These are phyloP conservation scores for Lithophane ornitopus DNA, from an alignment of 2,888 invertebrate genomes.

Conservation along the genomic window DNA sequence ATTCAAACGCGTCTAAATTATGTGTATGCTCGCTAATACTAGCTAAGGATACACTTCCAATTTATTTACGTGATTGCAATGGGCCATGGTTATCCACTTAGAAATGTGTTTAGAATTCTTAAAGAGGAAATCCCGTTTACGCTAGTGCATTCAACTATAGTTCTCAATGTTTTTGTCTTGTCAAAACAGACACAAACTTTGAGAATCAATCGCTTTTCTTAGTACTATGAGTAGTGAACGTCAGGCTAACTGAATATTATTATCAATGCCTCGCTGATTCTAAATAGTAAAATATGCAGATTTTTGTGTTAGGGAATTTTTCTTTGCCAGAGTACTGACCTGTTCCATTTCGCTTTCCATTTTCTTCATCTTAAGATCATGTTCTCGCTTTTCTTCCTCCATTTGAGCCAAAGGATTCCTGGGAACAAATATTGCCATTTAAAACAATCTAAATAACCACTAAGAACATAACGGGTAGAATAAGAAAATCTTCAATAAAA, in stretches of 20 bases:
- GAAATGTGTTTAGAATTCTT: background rate
- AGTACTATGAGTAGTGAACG: background rate
- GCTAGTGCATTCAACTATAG: background rate
- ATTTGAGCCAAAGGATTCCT: conserved; percentile 99
- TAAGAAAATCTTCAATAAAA: background rate
- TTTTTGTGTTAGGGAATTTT: background rate
- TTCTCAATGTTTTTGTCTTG: background rate
- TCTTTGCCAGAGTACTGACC: conserved; percentile 70
- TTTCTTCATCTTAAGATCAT: conserved; percentile 99
- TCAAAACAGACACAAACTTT: background rate
- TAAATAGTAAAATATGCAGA: background rate
- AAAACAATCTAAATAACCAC: conserved; percentile 24
- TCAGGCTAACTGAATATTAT: background rate
- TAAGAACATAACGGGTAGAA: background rate
- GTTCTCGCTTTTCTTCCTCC: conserved; percentile 99
- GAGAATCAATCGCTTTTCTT: background rate
- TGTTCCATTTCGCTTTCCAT: conserved; percentile 99
- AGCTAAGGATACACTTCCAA: background rate
- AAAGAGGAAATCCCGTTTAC: background rate
- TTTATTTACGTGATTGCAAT: background rate
- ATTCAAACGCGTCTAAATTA: background rate
- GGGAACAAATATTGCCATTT: conserved; percentile 77
- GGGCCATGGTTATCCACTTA: background rate
- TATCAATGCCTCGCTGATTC: background rate
- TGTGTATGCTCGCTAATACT: background rate